phyloP scores from a whole-genome alignment of 2,797 vertebrate species.

The Lepus oiostolus region DNA sequence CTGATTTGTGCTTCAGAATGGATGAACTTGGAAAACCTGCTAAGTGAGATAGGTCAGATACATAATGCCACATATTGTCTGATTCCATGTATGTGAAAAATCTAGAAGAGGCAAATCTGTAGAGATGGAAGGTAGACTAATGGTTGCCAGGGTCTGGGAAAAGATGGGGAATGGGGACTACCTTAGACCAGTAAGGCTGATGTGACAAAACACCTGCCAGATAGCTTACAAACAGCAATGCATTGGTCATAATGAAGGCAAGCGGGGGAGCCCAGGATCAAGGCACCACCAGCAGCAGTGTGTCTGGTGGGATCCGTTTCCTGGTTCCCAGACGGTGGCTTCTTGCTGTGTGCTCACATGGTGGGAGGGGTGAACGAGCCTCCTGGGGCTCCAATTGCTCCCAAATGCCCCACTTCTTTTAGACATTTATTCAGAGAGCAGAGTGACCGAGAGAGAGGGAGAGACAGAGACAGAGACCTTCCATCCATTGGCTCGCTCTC shows the following conservation, averaged over 20 bases:
- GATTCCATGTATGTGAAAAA: not conserved
- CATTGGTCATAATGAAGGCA: not conserved
- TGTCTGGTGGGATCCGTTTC: not conserved
- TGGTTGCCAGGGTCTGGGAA: not conserved
- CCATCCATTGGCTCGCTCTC: too few relatives aligned
- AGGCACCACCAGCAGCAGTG: not conserved
- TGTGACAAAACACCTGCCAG: not conserved
- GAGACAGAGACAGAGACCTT: too few relatives aligned
- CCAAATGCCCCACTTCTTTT: not conserved
- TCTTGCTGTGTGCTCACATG: not conserved
- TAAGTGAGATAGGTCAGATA: not conserved
- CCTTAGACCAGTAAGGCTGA: not conserved
- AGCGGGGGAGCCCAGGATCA: not conserved
- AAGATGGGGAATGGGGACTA: not conserved
- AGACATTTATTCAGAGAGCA: too few relatives aligned
- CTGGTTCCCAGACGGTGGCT: not conserved
- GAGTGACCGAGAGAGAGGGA: too few relatives aligned
- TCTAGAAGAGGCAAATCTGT: not conserved
- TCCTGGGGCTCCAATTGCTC: not conserved
- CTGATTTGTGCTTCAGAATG: not conserved
- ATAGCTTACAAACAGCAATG: not conserved
- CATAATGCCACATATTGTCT: not conserved
- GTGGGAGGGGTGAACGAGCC: not conserved
- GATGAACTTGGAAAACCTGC: not conserved
- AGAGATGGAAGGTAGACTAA: not conserved